Evolutionary conservation across 2,888 invertebrate genomes (phyloP).

Genomic region (Macaria liturata): DNA sequence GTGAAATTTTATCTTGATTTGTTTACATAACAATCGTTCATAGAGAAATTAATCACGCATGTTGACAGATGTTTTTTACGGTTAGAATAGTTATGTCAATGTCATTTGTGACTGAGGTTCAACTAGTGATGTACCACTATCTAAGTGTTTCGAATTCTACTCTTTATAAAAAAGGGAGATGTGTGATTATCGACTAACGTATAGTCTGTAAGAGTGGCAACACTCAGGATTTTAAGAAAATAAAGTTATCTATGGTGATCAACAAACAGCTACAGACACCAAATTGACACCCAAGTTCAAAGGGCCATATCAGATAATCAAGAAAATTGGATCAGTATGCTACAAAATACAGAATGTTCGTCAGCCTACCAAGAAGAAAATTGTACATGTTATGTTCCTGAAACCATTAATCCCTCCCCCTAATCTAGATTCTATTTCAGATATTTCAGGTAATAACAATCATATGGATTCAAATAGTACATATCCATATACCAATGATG

Average conservation of each 20-base stretch:
- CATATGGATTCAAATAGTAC: too few relatives aligned
- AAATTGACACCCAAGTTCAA: too few relatives aligned
- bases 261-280: too few relatives aligned
- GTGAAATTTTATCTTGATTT: neutral
- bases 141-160: neutral
- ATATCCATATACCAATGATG: too few relatives aligned
- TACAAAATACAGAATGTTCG: too few relatives aligned
- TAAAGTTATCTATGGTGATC: slow-evolving; percentile 25
- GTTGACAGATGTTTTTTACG: neutral
- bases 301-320: too few relatives aligned
- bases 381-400: too few relatives aligned
- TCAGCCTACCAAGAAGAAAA: too few relatives aligned
- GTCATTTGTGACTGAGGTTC: neutral
- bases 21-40: neutral
- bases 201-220: neutral
- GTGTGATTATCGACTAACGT: slow-evolving; percentile 1
- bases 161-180: slow-evolving; percentile 1
- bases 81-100: neutral
- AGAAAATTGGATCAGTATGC: too few relatives aligned
- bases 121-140: neutral
- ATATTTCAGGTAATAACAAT: too few relatives aligned
- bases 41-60: neutral
- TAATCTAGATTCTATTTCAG: too few relatives aligned
- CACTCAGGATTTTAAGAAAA: slow-evolving; percentile 1
- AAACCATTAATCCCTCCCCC: too few relatives aligned